Evolutionary conservation across 2,113 vertebrate genomes (phyloP).

Genomic region (Formicarius rufipectus): DNA sequence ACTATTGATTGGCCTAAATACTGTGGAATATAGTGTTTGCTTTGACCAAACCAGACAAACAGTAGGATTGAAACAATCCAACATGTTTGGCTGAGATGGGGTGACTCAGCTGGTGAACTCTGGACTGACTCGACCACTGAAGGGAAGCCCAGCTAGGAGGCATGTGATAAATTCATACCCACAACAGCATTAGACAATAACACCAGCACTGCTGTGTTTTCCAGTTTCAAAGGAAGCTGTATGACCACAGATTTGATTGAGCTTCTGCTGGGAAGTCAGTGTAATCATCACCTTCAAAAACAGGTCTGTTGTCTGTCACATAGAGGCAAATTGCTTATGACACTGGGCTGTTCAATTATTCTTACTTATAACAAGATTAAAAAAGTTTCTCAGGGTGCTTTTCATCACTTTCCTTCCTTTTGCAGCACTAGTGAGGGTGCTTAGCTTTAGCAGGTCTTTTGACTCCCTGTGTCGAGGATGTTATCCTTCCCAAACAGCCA

Average conservation of each 20-base stretch:
- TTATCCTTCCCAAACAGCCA: background rate
- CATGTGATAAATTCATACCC: background rate
- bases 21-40: background rate
- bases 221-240: background rate
- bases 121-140: background rate
- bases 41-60: background rate
- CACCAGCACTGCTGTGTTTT: background rate
- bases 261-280: constrained; percentile 10
- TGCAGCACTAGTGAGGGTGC: background rate
- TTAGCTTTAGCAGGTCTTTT: background rate
- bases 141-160: background rate
- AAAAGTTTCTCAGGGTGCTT: background rate
- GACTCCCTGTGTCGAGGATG: background rate
- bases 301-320: background rate
- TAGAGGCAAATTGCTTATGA: background rate
- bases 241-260: background rate
- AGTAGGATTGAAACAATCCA: background rate
- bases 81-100: background rate
- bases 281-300: constrained; percentile 13
- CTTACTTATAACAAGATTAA: background rate
- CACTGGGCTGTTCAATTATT: background rate
- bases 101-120: background rate
- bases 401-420: background rate
- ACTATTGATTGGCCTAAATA: background rate
- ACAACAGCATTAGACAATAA: background rate